These are phyloP conservation scores for Sapajus apella DNA, from an alignment of 2,113 vertebrate species.

Conservation along the genomic window DNA sequence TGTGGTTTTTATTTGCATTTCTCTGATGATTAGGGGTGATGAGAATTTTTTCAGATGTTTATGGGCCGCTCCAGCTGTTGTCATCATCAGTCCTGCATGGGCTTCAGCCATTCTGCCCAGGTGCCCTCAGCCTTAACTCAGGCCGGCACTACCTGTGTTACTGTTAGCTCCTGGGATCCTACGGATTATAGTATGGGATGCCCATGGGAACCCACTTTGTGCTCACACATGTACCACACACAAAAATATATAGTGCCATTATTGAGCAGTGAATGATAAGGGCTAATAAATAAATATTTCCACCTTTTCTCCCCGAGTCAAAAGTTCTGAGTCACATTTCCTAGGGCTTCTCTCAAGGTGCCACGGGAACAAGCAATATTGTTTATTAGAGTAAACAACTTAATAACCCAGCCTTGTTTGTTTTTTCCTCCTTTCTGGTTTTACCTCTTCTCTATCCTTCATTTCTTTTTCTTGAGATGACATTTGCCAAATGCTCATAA, in stretches of 20 bases:
- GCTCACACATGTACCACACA: not conserved
- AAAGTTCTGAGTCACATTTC: not conserved
- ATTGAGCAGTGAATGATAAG: not conserved
- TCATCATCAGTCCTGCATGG: not conserved
- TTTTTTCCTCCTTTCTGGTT: not conserved
- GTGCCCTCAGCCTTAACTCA: not conserved
- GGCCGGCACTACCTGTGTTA: rapidly evolving
- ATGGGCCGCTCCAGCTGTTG: too few relatives aligned
- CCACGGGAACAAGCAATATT: not conserved
- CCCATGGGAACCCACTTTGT: too few relatives aligned
- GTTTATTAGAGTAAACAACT: not conserved
- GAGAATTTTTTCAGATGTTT: too few relatives aligned
- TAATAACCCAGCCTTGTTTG: not conserved
- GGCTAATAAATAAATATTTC: not conserved
- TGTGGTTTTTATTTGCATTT: too few relatives aligned
- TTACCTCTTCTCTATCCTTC: not conserved
- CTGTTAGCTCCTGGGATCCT: not conserved
- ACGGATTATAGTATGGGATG: not conserved
- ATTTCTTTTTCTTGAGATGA: not conserved
- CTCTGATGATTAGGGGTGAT: too few relatives aligned
- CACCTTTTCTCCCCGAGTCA: not conserved
- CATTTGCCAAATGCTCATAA: not conserved
- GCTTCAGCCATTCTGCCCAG: not conserved
- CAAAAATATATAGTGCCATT: not conserved
- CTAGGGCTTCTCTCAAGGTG: not conserved